These are phyloP conservation scores for Poecile atricapillus DNA, from an alignment of 2,113 vertebrate genomes.

Conservation along the genomic window DNA sequence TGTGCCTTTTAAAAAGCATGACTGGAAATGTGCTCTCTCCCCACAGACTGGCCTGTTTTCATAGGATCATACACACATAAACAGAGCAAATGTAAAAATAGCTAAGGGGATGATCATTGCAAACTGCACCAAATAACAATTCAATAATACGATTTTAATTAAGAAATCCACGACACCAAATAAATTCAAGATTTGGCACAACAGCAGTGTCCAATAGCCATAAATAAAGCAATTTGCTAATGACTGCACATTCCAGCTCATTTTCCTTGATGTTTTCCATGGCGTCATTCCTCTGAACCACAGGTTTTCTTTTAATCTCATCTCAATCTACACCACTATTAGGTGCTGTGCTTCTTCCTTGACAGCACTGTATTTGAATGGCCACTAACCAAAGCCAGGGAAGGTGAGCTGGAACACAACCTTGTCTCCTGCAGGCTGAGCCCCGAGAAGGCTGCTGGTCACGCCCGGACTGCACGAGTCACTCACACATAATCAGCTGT, in stretches of 20 bases:
- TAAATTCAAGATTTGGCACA: constrained; percentile 29
- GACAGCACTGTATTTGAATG: neutral
- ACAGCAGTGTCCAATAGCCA: neutral
- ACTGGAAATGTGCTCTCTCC: neutral
- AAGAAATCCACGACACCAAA: neutral
- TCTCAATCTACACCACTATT: constrained; percentile 8
- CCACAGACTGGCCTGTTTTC: neutral
- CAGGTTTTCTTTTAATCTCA: constrained; percentile 39
- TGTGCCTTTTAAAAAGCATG: neutral
- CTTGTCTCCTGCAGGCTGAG: neutral
- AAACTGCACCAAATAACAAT: constrained; percentile 3
- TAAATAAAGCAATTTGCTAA: constrained; percentile 45
- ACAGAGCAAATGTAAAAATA: neutral
- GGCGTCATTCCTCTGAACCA: constrained; percentile 43
- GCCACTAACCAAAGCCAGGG: neutral
- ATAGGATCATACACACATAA: neutral
- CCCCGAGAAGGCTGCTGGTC: neutral
- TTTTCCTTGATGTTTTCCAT: constrained; percentile 46
- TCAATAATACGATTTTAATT: neutral
- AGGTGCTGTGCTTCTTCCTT: constrained; percentile 13
- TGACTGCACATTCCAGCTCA: constrained; percentile 20
- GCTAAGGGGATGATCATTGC: neutral
- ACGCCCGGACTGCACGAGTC: neutral
- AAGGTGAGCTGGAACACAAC: neutral
- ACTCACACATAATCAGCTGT: neutral